Evolutionary conservation across 2,888 invertebrate species (phyloP), one percentile per base, ranked within the genome.

Genomic region (Troides oblongomaculatus): DNA sequence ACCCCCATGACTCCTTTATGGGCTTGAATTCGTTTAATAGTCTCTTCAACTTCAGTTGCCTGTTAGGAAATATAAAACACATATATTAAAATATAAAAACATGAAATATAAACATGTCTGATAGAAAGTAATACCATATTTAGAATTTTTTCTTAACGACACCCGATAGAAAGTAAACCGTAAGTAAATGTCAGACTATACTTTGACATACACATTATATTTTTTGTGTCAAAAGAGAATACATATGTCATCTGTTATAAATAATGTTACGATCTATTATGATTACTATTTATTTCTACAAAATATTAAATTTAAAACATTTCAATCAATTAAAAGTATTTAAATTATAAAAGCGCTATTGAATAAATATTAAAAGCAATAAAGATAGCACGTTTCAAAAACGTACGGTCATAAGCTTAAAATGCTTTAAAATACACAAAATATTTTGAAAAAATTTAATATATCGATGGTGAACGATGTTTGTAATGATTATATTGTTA

Each of bases 1-100:
- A 98, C 97, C 74, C 99, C 99, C 82, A 97, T 96, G 71, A 99
- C 99, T 76, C 99, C 99, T 92, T 99, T 99, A 83, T 99, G 99
- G 64, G 97, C 95, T 84, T 99, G 98, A 81, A 99, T 98, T 74
- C 99, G 94, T 92, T 99, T 99, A 87, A 99, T 95, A 17, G 98
- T 98, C 93, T 99, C 99, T 90, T 99, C 99, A 57, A 99, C 98
- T 94, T 99, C 99, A 74, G 94, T 94, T 12, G 94, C 94, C 94
- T 94, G 83, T 18, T 92, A 91, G 53, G 61, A 46, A 60, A 53
- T n/a, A n/a, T 39, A 68, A 56, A 50, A 30, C 58, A 25, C 46
- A 66, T 21, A 66, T 21, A 23, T 50, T 21, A n/a, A 56, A 58
- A 57, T 17, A 68, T 18, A n/a, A 66, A 58, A 46, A 23, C 10